A percentile compares a stretch with the other conserved stretches of the same genome.
Evolutionary conservation across 2,888 invertebrate species (phyloP).

Genomic region (Harpalus rubripes): DNA sequence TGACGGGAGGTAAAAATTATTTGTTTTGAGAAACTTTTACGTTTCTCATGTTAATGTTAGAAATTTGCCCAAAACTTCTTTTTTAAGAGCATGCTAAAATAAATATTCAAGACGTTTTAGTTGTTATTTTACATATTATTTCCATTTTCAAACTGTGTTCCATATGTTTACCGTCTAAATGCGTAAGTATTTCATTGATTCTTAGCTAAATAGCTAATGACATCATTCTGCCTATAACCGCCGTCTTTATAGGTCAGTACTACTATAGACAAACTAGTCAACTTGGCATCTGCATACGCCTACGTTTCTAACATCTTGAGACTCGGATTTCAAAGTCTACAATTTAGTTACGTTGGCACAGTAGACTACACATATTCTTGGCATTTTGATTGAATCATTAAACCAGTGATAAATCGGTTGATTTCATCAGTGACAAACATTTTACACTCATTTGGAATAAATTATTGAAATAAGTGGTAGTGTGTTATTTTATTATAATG

Average conservation of each 20-base stretch:
- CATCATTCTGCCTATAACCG: conserved; percentile 12
- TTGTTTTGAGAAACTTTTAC: too few relatives aligned
- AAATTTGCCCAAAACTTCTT: too few relatives aligned
- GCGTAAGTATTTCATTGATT: not conserved
- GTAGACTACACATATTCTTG: not conserved
- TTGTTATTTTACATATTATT: not conserved
- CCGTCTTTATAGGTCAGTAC: conserved; percentile 24
- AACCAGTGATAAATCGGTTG: not conserved
- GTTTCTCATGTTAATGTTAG: too few relatives aligned
- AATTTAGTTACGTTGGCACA: not conserved
- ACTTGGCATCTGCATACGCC: conserved; percentile 14
- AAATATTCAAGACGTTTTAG: not conserved
- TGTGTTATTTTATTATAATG: not conserved
- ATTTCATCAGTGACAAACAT: not conserved
- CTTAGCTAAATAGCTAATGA: conserved; percentile 8
- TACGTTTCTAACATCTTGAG: not conserved
- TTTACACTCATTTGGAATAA: conserved; percentile 1
- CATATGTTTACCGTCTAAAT: not conserved
- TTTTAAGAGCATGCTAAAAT: too few relatives aligned
- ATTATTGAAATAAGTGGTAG: not conserved
- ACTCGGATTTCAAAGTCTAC: conserved; percentile 6
- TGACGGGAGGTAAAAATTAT: too few relatives aligned
- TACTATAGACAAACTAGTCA: conserved; percentile 1
- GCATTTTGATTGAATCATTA: conserved; percentile 5
- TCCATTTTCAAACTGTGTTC: not conserved